phyloP scores from a whole-genome alignment of 2,888 invertebrate species.

The Argyresthia goedartella region DNA sequence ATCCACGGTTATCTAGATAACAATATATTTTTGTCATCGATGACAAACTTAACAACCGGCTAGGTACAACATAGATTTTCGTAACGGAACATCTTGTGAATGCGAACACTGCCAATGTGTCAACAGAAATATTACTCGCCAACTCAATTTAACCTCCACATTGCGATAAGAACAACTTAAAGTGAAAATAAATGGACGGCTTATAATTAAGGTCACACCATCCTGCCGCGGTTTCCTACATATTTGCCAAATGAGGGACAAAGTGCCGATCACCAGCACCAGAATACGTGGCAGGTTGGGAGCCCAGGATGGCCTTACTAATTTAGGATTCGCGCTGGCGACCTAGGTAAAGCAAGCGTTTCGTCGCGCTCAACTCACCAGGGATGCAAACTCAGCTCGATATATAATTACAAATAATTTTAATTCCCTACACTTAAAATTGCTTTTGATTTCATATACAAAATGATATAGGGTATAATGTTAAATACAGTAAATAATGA shows the following conservation, averaged over 20 bases:
- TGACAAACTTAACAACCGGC: slow-evolving; percentile 71
- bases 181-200: slow-evolving; percentile 58
- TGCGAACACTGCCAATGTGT: slow-evolving; percentile 29
- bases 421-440: slow-evolving; percentile 44
- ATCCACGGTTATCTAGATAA: slow-evolving; percentile 53
- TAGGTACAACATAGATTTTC: slow-evolving; percentile 59
- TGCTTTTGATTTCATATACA: slow-evolving; percentile 33
- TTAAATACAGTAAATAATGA: slow-evolving; percentile 32
- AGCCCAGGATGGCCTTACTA: too few relatives aligned
- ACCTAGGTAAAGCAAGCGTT: too few relatives aligned
- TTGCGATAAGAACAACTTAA: slow-evolving; percentile 24
- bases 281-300: too few relatives aligned
- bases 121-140: slow-evolving; percentile 30
- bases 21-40: slow-evolving; percentile 70
- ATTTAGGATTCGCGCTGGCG: too few relatives aligned
- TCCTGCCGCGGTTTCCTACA: too few relatives aligned
- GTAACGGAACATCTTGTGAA: slow-evolving; percentile 47
- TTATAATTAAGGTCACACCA: slow-evolving; percentile 22
- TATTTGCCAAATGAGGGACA: too few relatives aligned
- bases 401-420: slow-evolving; percentile 25
- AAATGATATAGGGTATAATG: slow-evolving; percentile 22
- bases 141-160: slow-evolving; percentile 20
- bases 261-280: too few relatives aligned
- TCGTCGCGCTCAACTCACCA: too few relatives aligned
- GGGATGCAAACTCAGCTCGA: too few relatives aligned